Percentiles rank a stretch among this genome's conserved stretches.
phyloP scores from a whole-genome alignment of 2,888 invertebrate species.

The Megamerina dolium region DNA sequence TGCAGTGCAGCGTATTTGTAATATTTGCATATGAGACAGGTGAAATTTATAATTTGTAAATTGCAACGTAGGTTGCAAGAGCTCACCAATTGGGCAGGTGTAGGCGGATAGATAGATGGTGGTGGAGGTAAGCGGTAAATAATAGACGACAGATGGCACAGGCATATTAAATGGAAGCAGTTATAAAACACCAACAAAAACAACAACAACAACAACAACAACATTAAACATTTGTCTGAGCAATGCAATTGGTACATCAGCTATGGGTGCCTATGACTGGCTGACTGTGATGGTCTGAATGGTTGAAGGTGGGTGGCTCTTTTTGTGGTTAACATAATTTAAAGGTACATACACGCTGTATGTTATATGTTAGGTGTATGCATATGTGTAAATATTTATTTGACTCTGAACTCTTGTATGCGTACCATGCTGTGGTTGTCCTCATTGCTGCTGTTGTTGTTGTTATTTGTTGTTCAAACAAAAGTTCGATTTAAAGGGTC shows the following conservation, averaged over 20 bases:
- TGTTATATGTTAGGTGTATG: constrained; percentile 6
- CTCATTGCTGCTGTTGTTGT: not conserved
- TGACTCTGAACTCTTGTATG: constrained; percentile 5
- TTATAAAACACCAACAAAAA: constrained; percentile 4
- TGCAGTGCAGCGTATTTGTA: not conserved
- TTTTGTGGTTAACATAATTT: constrained; percentile 17
- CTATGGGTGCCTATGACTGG: no score
- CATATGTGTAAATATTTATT: not conserved
- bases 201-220: not conserved
- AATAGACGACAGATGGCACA: no score
- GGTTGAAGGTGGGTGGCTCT: not conserved
- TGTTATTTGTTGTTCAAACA: not conserved
- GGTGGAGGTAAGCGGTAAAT: no score
- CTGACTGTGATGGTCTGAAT: not conserved
- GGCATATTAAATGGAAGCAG: no score
- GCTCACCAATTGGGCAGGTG: not conserved
- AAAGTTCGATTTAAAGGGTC: constrained; percentile 12
- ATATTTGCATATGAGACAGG: not conserved
- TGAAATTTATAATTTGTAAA: constrained; percentile 3
- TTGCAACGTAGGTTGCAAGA: constrained; percentile 1
- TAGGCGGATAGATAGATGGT: not conserved
- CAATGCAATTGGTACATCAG: no score
- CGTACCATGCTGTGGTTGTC: not conserved
- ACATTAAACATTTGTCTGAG: no score
- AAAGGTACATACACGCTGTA: constrained; percentile 10